Evolutionary conservation across 2,797 vertebrate genomes (phyloP).

Genomic region (Simalia tracyae): DNA sequence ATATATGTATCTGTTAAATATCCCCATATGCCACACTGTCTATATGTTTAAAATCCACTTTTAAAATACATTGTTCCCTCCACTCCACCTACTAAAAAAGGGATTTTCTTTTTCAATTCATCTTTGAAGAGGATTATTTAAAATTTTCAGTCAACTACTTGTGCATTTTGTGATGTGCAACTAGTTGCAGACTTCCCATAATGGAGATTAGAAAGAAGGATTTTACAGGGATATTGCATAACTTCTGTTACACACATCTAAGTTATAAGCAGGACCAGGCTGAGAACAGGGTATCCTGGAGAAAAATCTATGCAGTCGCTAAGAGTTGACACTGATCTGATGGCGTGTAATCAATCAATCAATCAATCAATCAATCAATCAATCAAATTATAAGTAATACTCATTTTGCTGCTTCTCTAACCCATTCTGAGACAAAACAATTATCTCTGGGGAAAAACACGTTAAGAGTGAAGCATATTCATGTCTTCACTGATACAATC

Average conservation of each 20-base stretch:
- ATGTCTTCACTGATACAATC: accelerated
- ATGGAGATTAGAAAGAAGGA: background rate
- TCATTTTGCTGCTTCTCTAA: background rate
- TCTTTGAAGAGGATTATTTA: background rate
- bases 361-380: background rate
- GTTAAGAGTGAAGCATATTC: background rate
- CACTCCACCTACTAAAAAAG: background rate
- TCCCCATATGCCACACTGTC: background rate
- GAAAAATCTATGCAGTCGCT: background rate
- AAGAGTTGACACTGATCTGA: background rate
- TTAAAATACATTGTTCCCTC: background rate
- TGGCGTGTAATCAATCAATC: background rate
- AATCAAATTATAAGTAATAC: background rate
- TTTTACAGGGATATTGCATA: background rate
- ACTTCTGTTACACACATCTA: background rate
- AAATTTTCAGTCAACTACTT: background rate
- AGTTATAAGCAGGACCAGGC: background rate
- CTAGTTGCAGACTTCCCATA: background rate
- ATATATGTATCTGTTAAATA: background rate
- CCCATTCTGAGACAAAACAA: background rate
- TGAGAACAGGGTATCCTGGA: background rate
- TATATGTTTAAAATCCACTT: background rate
- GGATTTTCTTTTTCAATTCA: background rate
- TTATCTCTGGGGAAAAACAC: background rate
- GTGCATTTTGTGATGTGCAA: background rate